phyloP scores from a whole-genome alignment of 1,140 invertebrate species.

The Pseudobourletiella spinata region DNA sequence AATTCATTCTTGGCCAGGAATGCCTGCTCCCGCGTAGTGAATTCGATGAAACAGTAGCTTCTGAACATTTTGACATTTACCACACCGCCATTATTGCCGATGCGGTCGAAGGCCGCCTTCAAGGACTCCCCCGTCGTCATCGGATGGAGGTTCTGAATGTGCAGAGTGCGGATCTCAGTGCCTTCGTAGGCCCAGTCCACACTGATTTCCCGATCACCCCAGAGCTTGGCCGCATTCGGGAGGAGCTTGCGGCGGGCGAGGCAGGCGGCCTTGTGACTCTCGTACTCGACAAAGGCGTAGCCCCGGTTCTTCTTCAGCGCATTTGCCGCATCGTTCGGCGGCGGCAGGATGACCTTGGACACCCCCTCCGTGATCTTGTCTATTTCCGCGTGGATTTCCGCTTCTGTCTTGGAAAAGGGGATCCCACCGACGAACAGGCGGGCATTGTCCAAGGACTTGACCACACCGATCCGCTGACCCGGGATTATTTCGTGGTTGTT shows the following conservation, averaged over 20 bases:
- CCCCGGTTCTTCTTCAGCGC: conserved; percentile 63
- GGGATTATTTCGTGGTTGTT: conserved; percentile 57
- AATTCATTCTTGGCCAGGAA: no score
- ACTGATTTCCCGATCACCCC: conserved; percentile 56
- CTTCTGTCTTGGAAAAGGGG: conserved; percentile 56
- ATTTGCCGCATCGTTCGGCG: conserved; percentile 54
- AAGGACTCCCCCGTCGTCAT: conserved; percentile 47
- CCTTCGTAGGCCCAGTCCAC: conserved; percentile 71
- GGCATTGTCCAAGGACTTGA: conserved; percentile 73
- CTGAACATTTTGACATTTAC: conserved; percentile 48
- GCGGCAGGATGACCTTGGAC: conserved; percentile 55
- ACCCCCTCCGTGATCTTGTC: conserved; percentile 59
- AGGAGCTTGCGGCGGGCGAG: conserved; percentile 67
- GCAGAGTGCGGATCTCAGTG: conserved; percentile 48
- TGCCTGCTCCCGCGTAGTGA: conserved; percentile 43
- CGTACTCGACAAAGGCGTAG: conserved; percentile 82
- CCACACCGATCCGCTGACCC: conserved; percentile 59
- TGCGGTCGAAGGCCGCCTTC: conserved; percentile 39
- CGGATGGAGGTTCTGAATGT: conserved; percentile 50
- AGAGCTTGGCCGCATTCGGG: conserved; percentile 58
- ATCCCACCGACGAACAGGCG: conserved; percentile 75
- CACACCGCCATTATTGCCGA: conserved; percentile 40
- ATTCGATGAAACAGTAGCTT: conserved; percentile 50
- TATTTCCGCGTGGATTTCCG: conserved; percentile 61
- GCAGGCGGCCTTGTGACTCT: conserved; percentile 62